phyloP scores from a whole-genome alignment of 2,888 invertebrate genomes.

The Habroteleia sp. region DNA sequence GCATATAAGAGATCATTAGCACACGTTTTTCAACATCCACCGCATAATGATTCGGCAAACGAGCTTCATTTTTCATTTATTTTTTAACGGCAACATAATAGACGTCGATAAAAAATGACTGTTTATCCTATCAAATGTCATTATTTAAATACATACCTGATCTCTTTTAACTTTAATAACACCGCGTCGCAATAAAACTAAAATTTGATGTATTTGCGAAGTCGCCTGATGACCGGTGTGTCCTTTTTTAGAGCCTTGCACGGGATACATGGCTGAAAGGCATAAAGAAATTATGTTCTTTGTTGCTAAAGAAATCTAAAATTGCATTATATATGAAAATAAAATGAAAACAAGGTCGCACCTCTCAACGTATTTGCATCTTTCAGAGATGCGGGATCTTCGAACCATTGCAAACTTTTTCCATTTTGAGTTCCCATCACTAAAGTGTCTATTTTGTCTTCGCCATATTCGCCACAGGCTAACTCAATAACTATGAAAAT shows the following conservation, averaged over 20 bases:
- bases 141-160: constrained; percentile 81
- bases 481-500: constrained; percentile 97
- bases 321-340: too few species aligned
- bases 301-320: too few species aligned
- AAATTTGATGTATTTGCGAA: constrained; percentile 86
- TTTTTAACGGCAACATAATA: neutral
- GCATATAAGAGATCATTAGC: too few species aligned
- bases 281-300: neutral
- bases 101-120: too few species aligned
- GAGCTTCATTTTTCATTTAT: too few species aligned
- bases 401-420: constrained; percentile 86
- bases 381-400: constrained; percentile 83
- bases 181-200: constrained; percentile 87
- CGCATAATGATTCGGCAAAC: too few species aligned
- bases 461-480: constrained; percentile 94
- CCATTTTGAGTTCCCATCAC: constrained; percentile 88
- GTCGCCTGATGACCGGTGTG: constrained; percentile 84
- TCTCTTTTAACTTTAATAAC: constrained; percentile 89
- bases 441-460: constrained; percentile 86
- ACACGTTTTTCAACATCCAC: too few species aligned
- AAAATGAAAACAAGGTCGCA: constrained; percentile 37
- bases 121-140: neutral
- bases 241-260: constrained; percentile 48
- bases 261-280: constrained; percentile 69
- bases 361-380: constrained; percentile 84